Conservation (phyloP, 2,888 invertebrate genomes). For the Euspilapteryx auroguttella region DNA sequence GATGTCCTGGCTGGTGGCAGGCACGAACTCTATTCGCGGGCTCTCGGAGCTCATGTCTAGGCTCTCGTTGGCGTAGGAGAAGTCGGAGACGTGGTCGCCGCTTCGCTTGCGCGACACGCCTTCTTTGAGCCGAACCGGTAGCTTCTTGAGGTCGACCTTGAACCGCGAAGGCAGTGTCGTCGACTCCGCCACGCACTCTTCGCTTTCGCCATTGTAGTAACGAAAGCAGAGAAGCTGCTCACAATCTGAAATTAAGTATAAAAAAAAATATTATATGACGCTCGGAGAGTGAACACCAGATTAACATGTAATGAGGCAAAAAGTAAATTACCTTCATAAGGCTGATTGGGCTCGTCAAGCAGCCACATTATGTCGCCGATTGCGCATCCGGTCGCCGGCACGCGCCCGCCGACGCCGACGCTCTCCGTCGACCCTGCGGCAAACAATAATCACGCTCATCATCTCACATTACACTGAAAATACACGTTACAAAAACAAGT, state of each 20-base stretch:
- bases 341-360: constrained; percentile 66
- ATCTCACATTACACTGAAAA: too few relatives aligned
- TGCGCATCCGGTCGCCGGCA: constrained; percentile 58
- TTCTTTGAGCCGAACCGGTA: constrained; percentile 57
- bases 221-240: constrained; percentile 71
- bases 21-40: constrained; percentile 38
- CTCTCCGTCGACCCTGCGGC: constrained; percentile 31
- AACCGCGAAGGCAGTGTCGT: constrained; percentile 41
- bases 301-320: too few relatives aligned
- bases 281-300: too few relatives aligned
- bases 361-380: constrained; percentile 71
- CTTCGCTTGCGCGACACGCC: constrained; percentile 51
- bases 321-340: constrained; percentile 66
- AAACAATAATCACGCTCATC: constrained; percentile 11
- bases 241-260: constrained; percentile 64
- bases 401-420: constrained; percentile 44
- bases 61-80: constrained; percentile 52
- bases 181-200: constrained; percentile 67
- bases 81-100: constrained; percentile 46
- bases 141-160: constrained; percentile 63
- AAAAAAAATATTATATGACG: too few relatives aligned
- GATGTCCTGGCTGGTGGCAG: constrained; percentile 41
- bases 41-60: constrained; percentile 53
- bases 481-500: too few relatives aligned
- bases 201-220: constrained; percentile 67